Base-by-base conservation (phyloP, 2,113 vertebrate species). In the Zosterops lateralis region DNA sequence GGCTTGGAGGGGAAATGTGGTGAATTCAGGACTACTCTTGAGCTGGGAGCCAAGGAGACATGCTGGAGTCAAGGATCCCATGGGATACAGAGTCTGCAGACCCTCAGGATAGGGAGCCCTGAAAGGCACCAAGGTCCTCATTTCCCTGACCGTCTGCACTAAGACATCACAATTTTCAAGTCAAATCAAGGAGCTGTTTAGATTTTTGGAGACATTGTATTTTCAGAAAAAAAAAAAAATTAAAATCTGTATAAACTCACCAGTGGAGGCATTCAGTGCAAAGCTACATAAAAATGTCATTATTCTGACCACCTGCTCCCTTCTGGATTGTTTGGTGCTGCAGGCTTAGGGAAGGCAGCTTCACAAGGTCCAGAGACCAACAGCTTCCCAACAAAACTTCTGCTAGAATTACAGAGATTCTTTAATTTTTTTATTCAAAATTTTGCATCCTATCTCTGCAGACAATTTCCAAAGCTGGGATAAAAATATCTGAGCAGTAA, bases 1-100 rank as follows among this genome's bases (percentile, higher is more conserved):
- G 45, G 21, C 73, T 57, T 19, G 28, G 11, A 12, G 18, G 61
- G 2, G 0, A 42, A 28, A 68, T 1, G 1, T 68, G 36, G 29
- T 24, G 62, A 76, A 45, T 72, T 87, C 25, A 61, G 62, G 58
- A 34, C 1, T 2, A 28, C 12, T 83, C 25, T 60, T 67, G 82
- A 92, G 57, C 34, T 75, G 58, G 57, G 11, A 90, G n/a, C 17
- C 78, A 75, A 72, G 38, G 62, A 14, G 4, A 29, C 36, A 57
- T 1, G 2, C 25, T 11, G 1, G 74, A 84, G 47, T 44, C 73
- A 67, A 44, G 47, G 57, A 42, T 75, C 24, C 51, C 1, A 1
- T 60, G 26, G 38, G 38, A 92, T 73, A 67, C 17, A 36, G 50
- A 24, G 18, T 58, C 20, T 38, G 29, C 38, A 8, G 42, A 83